Evolutionary conservation across 2,113 vertebrate genomes (phyloP), one percentile per base, ranked within the genome.

Genomic region (human (Homo sapiens)): DNA sequence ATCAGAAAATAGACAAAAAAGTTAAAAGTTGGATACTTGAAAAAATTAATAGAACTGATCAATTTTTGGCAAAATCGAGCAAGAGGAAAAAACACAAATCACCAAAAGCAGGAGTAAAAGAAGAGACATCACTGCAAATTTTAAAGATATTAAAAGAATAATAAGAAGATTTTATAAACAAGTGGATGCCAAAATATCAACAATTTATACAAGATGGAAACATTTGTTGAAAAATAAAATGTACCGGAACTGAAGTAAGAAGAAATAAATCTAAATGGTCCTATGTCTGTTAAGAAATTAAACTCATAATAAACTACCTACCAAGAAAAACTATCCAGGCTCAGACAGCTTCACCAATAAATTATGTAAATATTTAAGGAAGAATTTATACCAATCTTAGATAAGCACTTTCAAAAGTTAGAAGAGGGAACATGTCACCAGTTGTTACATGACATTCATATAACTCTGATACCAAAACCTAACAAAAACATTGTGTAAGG

Each of bases 241-340:
- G 73, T 75, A 68, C 5, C 35, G 86, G 48, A 94, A 81, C n/a
- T 89, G 38, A 94, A 96, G 89, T 89, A 72, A 88, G 23, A 75
- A 94, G 25, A 90, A 95, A 93, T 52, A 38, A 84, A 64, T 57
- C 38, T 25, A 89, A 94, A 72, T 38, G n/a, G 23, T 40, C 17
- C 66, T 90, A 27, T 86, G 35, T 32, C 40, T 87, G 59, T 89
- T 52, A 86, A 95, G 17, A 82, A 93, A 95, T 87, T 61, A 93
- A 90, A 95, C 9, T 93, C 30, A 72, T 87, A 91, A 76, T 92
- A 87, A 80, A 81, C 87, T 83, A 90, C 25, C 38, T 93, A 52
- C 57, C 45, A 88, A 88, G 3, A 83, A 93, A 88, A 88, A 94
- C 94, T 30, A n/a, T 48, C 22, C n/a, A 73, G 48, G 3, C 50